phyloP scores from a whole-genome alignment of 2,797 vertebrate genomes.

The Paramormyrops hopkinsi region DNA sequence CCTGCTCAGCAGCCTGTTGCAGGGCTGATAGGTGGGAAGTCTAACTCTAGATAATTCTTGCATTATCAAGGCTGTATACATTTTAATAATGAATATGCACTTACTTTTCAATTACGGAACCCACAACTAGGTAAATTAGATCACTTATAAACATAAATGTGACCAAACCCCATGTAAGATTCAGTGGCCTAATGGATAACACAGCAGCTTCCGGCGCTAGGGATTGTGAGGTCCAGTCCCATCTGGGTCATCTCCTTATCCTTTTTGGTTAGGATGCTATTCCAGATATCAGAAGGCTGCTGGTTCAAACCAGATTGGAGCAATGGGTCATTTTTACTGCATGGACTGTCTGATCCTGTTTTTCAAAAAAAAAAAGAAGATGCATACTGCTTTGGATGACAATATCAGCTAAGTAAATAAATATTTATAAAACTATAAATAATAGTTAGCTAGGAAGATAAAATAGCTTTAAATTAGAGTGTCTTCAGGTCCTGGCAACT shows the following conservation, averaged over 20 bases:
- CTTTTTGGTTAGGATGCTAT: background rate
- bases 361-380: background rate
- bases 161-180: conserved; percentile 32
- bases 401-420: background rate
- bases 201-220: conserved; percentile 68
- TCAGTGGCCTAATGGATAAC: conserved; percentile 77
- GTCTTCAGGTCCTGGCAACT: background rate
- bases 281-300: background rate
- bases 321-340: background rate
- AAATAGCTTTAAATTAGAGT: background rate
- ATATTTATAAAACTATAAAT: background rate
- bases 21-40: background rate
- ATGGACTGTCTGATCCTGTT: background rate
- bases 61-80: background rate
- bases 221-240: conserved; percentile 72
- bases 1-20: background rate
- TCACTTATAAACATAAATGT: background rate
- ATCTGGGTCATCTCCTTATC: conserved; percentile 52
- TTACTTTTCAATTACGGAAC: background rate
- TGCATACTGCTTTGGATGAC: background rate
- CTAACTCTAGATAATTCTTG: background rate
- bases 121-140: background rate
- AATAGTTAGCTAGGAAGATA: background rate
- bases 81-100: conserved; percentile 7
- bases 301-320: background rate